Evolutionary conservation across 2,113 vertebrate species (phyloP).

Genomic region (Cathartes aura): DNA sequence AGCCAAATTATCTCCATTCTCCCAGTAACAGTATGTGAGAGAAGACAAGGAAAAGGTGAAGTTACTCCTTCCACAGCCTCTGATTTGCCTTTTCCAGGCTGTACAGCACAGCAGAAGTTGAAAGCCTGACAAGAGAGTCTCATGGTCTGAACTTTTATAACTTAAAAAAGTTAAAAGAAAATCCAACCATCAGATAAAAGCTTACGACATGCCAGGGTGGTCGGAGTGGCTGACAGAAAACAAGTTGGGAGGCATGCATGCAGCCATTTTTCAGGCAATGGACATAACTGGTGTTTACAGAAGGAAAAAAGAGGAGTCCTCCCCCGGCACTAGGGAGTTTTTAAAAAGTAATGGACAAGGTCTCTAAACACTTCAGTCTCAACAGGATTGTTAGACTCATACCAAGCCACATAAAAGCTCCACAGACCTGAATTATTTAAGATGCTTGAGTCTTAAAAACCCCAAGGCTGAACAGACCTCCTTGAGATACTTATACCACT

Average conservation of each 20-base stretch:
- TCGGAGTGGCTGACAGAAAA: neutral
- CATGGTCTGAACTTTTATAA: neutral
- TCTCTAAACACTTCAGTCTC: neutral
- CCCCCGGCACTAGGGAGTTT: neutral
- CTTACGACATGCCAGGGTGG: accelerated
- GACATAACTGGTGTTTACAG: neutral
- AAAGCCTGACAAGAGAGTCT: neutral
- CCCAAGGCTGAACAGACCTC: neutral
- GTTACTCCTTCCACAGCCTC: neutral
- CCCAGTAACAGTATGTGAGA: neutral
- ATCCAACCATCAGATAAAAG: neutral
- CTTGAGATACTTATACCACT: neutral
- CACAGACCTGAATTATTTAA: constrained; percentile 33
- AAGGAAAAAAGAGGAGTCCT: accelerated
- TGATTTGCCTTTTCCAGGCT: neutral
- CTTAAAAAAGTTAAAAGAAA: neutral
- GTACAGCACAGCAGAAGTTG: neutral
- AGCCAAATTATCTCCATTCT: neutral
- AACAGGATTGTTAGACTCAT: neutral
- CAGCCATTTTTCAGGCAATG: neutral
- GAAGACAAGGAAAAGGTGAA: neutral
- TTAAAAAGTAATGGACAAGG: neutral
- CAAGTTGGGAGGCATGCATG: neutral
- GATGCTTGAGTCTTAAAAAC: neutral
- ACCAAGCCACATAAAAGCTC: neutral